Evolutionary conservation across 2,888 invertebrate genomes (phyloP).

Genomic region (Oxycera nigricornis): DNA sequence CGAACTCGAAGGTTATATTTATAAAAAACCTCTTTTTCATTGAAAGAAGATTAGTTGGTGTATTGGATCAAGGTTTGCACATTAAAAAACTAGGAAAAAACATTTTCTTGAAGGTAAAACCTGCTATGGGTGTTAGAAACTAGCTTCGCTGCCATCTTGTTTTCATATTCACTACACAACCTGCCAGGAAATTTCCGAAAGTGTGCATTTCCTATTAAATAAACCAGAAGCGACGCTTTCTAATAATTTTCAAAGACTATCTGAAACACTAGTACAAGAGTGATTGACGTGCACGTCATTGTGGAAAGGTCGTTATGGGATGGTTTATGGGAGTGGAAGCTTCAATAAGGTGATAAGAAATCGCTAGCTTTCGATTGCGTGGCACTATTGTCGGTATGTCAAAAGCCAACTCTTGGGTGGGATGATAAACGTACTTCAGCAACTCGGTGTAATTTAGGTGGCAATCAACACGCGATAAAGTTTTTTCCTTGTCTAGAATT

Average conservation of each 20-base stretch:
- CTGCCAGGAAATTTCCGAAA: background rate
- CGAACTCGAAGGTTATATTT: no score
- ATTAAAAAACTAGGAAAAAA: no score
- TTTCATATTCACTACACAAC: background rate
- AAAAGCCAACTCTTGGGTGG: background rate
- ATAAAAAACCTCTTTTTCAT: no score
- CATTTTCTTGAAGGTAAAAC: no score
- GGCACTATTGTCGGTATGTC: background rate
- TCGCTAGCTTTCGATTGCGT: background rate
- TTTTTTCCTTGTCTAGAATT: slow-evolving; percentile 24
- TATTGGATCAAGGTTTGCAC: no score
- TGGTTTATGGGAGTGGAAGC: background rate
- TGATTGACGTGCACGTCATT: slow-evolving; percentile 45
- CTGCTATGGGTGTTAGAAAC: no score
- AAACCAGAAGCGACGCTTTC: background rate
- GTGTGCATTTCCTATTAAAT: slow-evolving; percentile 12
- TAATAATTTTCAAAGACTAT: slow-evolving; percentile 17
- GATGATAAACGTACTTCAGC: slow-evolving; percentile 1
- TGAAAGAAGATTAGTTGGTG: no score
- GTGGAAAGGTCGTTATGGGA: slow-evolving; percentile 18
- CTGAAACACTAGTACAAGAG: slow-evolving; percentile 28
- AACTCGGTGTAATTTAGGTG: slow-evolving; percentile 21
- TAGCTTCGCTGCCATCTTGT: no score
- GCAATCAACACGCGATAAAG: slow-evolving; percentile 37
- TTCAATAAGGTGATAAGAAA: slow-evolving; percentile 36